These are phyloP conservation scores for Chloroceryle aenea DNA, from an alignment of 2,113 vertebrate genomes.

Conservation along the genomic window DNA sequence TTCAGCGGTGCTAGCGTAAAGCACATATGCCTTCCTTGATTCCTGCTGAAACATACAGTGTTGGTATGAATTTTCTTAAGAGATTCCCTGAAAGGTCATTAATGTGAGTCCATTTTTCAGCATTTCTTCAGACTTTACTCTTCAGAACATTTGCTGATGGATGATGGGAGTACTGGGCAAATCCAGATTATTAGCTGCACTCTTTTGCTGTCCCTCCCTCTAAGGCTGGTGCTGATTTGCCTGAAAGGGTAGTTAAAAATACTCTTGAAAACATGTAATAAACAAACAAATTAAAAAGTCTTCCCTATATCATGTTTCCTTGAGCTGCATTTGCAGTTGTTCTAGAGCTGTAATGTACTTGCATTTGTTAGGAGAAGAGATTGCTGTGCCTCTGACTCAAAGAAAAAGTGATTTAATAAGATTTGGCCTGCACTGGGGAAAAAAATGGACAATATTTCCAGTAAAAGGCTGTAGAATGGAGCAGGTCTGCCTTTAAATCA, in stretches of 20 bases:
- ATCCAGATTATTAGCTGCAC: rapidly evolving
- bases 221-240: neutral
- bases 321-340: neutral
- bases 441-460: constrained; percentile 3
- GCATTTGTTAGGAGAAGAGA: neutral
- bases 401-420: neutral
- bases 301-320: neutral
- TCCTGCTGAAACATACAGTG: neutral
- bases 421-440: constrained; percentile 4
- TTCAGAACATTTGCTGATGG: neutral
- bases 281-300: neutral
- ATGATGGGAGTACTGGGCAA: neutral
- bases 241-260: neutral
- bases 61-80: neutral
- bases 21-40: neutral
- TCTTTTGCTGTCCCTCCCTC: neutral
- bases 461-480: neutral
- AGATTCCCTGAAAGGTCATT: neutral
- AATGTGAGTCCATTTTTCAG: neutral
- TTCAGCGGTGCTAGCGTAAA: neutral
- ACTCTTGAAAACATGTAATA: neutral
- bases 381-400: neutral
- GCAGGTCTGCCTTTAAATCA: neutral
- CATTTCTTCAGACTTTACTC: neutral
- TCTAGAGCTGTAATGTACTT: neutral